Evolutionary conservation across 2,888 invertebrate species (phyloP).

Genomic region (Phyllotreta cruciferae): DNA sequence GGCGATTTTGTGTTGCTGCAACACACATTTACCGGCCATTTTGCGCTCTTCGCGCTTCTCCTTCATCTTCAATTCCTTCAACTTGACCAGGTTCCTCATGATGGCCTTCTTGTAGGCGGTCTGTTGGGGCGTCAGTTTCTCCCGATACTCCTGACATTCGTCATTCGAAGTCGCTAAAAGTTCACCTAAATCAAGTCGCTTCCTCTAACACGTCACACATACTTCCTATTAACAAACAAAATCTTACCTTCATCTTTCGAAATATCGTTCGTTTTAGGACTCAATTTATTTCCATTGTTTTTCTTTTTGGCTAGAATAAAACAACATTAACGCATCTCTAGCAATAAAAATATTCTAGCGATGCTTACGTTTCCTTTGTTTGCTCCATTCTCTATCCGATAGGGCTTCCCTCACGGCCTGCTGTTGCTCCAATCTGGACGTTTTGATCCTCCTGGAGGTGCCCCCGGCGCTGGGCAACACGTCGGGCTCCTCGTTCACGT

Average conservation of each 20-base stretch:
- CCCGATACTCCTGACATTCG: not conserved
- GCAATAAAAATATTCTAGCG: too few species aligned
- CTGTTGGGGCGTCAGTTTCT: conserved; percentile 8
- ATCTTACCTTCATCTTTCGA: too few species aligned
- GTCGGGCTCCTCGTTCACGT: not conserved
- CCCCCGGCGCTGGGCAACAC: not conserved
- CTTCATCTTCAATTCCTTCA: not conserved
- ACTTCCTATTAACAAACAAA: too few species aligned
- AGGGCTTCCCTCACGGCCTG: too few species aligned
- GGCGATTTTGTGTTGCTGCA: not conserved
- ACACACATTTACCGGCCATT: too few species aligned
- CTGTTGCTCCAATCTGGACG: too few species aligned
- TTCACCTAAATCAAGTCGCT: too few species aligned
- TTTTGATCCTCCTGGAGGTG: not conserved
- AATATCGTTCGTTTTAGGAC: not conserved
- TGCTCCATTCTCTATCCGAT: too few species aligned
- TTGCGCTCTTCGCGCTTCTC: too few species aligned
- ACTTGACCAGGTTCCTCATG: conserved; percentile 4
- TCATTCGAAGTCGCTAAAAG: not conserved
- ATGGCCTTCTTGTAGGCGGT: conserved; percentile 13
- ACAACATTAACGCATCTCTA: too few species aligned
- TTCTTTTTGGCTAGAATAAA: conserved; percentile 21
- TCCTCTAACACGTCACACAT: too few species aligned
- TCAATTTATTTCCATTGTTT: not conserved
- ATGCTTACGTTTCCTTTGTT: too few species aligned